Percentiles rank a stretch among this genome's conserved stretches.
These are phyloP conservation scores for Synchiropus splendidus DNA, from an alignment of 2,113 vertebrate species.

Conservation along the genomic window DNA sequence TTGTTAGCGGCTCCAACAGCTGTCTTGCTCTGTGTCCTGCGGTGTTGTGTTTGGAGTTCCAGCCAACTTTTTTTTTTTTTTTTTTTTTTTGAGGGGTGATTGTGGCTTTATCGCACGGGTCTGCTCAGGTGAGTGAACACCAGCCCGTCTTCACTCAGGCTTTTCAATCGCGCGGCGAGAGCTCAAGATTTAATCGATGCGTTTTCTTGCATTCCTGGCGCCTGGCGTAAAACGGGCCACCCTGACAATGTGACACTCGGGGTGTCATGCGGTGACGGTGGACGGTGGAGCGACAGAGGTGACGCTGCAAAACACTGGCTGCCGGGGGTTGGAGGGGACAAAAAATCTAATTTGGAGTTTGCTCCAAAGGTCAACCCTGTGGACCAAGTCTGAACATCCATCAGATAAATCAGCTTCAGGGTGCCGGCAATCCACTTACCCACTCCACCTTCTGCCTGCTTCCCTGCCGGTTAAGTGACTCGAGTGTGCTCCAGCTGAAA, in stretches of 20 bases:
- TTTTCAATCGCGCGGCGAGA: constrained; percentile 53
- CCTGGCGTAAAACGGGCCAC: too few relatives aligned
- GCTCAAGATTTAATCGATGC: constrained; percentile 57
- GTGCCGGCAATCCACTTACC: constrained; percentile 8
- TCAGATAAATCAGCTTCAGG: constrained; percentile 14
- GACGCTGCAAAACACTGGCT: constrained; percentile 25
- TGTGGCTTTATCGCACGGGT: constrained; percentile 35
- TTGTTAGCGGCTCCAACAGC: constrained; percentile 54
- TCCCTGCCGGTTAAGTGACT: constrained; percentile 27
- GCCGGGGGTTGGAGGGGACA: constrained; percentile 1
- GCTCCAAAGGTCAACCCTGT: constrained; percentile 7
- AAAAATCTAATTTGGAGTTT: constrained; percentile 9
- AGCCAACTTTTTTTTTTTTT: constrained; percentile 15
- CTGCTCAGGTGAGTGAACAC: constrained; percentile 46
- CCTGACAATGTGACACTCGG: too few relatives aligned
- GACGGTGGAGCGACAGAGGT: constrained; percentile 28
- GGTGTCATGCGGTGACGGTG: constrained; percentile 1
- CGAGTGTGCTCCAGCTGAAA: constrained; percentile 23
- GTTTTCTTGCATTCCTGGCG: too few relatives aligned
- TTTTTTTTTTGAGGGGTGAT: constrained; percentile 27
- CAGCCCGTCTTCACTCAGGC: constrained; percentile 45
- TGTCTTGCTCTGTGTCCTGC: constrained; percentile 37
- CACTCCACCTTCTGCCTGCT: constrained; percentile 10
- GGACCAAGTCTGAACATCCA: constrained; percentile 4
- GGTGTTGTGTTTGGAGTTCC: constrained; percentile 24